Conservation (phyloP, 2,888 invertebrate species). For the Drosophila falleni region DNA sequence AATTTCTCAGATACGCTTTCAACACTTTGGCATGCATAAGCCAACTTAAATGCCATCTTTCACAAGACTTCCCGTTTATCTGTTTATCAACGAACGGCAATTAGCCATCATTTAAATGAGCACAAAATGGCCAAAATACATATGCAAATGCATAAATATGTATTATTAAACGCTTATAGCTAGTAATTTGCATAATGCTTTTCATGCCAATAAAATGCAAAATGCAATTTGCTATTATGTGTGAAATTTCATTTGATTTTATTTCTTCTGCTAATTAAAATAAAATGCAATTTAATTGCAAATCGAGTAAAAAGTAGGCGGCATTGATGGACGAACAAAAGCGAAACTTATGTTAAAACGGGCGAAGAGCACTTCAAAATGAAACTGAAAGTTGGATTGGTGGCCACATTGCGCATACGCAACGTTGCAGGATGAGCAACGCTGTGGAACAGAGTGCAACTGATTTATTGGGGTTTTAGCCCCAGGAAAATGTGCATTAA, state of each 20-base stretch:
- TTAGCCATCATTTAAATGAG: constrained; percentile 58
- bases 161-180: constrained; percentile 45
- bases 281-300: constrained; percentile 59
- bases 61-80: constrained; percentile 55
- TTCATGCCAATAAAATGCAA: constrained; percentile 67
- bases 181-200: constrained; percentile 62
- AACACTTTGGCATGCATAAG: constrained; percentile 32
- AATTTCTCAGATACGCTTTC: constrained; percentile 33
- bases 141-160: constrained; percentile 6
- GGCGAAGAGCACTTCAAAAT: constrained; percentile 6
- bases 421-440: constrained; percentile 29
- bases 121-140: constrained; percentile 53
- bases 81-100: constrained; percentile 28
- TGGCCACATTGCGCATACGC: constrained; percentile 46
- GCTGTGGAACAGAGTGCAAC: constrained; percentile 61
- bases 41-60: constrained; percentile 45
- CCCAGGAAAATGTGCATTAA: constrained; percentile 39
- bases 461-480: constrained; percentile 47
- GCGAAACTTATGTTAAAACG: constrained; percentile 28
- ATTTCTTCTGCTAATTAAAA: constrained; percentile 37
- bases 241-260: constrained; percentile 47
- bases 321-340: constrained; percentile 26
- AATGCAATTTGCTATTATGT: constrained; percentile 58
- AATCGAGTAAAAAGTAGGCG: constrained; percentile 55
- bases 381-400: constrained; percentile 50